Percentiles rank a stretch among this genome's conserved stretches.
These are phyloP conservation scores for Sitobion miscanthi DNA, from an alignment of 1,140 invertebrate species.

Conservation along the genomic window DNA sequence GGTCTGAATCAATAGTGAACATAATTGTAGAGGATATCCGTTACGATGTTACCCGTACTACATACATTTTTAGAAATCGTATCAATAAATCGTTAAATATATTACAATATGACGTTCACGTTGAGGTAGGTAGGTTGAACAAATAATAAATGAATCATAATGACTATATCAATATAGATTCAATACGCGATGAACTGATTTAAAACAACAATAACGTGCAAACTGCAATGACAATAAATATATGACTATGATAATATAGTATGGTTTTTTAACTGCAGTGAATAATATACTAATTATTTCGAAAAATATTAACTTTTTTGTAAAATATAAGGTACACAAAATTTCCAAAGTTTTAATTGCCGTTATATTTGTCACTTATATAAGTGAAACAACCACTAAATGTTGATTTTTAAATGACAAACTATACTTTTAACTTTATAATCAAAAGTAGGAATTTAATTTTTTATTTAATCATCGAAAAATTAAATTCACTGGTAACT, in stretches of 20 bases:
- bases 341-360: neutral
- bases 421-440: neutral
- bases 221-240: neutral
- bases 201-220: neutral
- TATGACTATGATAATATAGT: neutral
- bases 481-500: neutral
- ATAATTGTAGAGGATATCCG: neutral
- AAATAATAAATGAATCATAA: neutral
- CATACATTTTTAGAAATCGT: neutral
- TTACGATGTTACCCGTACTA: neutral
- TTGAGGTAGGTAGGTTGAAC: neutral
- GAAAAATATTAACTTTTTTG: too few species aligned
- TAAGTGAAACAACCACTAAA: neutral
- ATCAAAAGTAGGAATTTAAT: too few species aligned
- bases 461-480: too few species aligned
- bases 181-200: neutral
- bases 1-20: neutral
- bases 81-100: neutral
- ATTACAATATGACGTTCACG: neutral
- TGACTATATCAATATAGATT: neutral
- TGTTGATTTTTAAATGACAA: neutral
- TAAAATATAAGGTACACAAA: neutral
- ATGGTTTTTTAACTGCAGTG: neutral
- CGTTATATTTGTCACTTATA: neutral
- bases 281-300: neutral